Conservation (phyloP, 1,140 invertebrate species). For the Agrilus planipennis region DNA sequence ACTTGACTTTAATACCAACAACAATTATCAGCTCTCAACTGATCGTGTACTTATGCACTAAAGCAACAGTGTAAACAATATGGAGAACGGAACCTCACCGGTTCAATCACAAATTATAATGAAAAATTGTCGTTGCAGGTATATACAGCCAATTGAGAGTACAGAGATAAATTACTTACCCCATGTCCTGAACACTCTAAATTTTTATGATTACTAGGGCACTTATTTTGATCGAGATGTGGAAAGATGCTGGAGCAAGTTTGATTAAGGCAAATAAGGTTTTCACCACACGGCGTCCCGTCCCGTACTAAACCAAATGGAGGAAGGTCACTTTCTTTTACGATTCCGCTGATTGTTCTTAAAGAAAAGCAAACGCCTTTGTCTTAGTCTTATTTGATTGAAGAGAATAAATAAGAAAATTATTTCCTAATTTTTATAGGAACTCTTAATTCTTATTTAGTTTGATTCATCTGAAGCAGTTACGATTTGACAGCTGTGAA, state of each 20-base stretch:
- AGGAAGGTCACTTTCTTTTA: slow-evolving; percentile 47
- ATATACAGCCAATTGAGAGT: not conserved
- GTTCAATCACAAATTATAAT: not conserved
- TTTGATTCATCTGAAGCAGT: too few relatives aligned
- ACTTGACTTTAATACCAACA: too few relatives aligned
- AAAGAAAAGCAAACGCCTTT: slow-evolving; percentile 18
- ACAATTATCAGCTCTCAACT: too few relatives aligned
- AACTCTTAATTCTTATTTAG: too few relatives aligned
- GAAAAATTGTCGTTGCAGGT: not conserved
- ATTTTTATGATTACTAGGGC: slow-evolving; percentile 78
- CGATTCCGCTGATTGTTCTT: slow-evolving; percentile 58
- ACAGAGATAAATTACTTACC: slow-evolving; percentile 45
- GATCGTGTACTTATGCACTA: too few relatives aligned
- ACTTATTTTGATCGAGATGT: slow-evolving; percentile 70
- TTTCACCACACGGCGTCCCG: slow-evolving; percentile 84
- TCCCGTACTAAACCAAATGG: slow-evolving; percentile 71
- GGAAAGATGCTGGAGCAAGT: slow-evolving; percentile 75
- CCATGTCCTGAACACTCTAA: slow-evolving; percentile 88
- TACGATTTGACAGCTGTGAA: too few relatives aligned
- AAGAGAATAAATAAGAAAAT: too few relatives aligned
- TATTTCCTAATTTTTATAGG: too few relatives aligned
- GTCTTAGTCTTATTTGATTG: too few relatives aligned
- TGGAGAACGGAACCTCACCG: not conserved
- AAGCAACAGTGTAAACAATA: too few relatives aligned
- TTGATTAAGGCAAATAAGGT: slow-evolving; percentile 87